A percentile compares a stretch with the other conserved stretches of the same genome.
Conservation (phyloP, 1,140 invertebrate species). For the Magallana angulata region DNA sequence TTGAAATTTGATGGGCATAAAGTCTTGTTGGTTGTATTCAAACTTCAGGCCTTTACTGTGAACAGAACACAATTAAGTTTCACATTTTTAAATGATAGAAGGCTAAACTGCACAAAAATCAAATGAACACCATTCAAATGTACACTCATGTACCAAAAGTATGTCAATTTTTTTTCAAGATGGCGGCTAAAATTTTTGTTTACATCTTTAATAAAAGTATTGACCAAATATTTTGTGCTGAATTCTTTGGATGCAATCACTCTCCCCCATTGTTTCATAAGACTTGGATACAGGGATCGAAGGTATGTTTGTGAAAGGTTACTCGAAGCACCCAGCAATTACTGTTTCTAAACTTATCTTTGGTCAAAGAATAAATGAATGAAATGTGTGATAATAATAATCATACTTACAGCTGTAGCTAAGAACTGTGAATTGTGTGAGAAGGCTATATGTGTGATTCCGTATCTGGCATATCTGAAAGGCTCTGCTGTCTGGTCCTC, state of each 20-base stretch:
- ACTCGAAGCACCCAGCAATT: not conserved
- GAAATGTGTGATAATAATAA: not conserved
- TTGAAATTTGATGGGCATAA: too few relatives aligned
- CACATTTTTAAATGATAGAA: too few relatives aligned
- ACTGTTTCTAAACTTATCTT: not conserved
- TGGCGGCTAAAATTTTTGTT: not conserved
- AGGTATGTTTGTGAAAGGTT: not conserved
- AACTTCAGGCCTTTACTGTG: too few relatives aligned
- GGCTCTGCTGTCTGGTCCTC: conserved; percentile 73
- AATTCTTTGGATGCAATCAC: not conserved
- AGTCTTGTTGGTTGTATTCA: too few relatives aligned
- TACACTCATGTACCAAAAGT: not conserved
- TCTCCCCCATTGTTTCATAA: not conserved
- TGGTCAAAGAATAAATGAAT: not conserved
- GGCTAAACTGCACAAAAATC: too few relatives aligned
- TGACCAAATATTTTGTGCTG: not conserved
- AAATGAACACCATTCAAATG: too few relatives aligned
- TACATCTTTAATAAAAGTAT: not conserved
- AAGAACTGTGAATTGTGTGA: conserved; percentile 77
- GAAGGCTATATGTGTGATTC: conserved; percentile 78
- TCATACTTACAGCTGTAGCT: conserved; percentile 77
- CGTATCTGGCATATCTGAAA: conserved; percentile 76
- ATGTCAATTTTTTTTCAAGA: not conserved
- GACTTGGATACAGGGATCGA: not conserved
- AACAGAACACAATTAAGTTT: too few relatives aligned